A percentile compares a stretch with the other conserved stretches of the same genome.
phyloP scores from a whole-genome alignment of 2,113 vertebrate genomes.

The Stomatorhinus ivindoensis region DNA sequence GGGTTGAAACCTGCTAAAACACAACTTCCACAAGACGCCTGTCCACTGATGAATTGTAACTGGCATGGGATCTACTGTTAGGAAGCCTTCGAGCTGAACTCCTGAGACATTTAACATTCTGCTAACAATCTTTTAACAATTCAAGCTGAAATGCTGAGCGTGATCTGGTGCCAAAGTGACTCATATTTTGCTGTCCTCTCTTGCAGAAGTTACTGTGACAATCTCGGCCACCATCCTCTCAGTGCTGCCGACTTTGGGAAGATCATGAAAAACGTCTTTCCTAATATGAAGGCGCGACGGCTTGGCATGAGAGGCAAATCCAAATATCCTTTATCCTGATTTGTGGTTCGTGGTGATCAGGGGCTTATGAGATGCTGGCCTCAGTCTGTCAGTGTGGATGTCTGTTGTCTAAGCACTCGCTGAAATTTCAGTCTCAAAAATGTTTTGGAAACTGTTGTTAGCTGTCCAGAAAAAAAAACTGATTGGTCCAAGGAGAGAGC shows the following conservation, averaged over 20 bases:
- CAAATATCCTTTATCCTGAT: constrained; percentile 90
- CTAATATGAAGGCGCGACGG: constrained; percentile 98
- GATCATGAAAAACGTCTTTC: constrained; percentile 99
- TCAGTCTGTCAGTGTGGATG: not conserved
- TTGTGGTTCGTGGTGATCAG: not conserved
- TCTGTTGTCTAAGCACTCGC: not conserved
- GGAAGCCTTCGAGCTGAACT: not conserved
- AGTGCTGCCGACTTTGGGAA: constrained; percentile 99
- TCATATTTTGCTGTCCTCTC: not conserved
- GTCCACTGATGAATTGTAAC: not conserved
- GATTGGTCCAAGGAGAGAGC: not conserved
- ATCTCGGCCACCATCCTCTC: constrained; percentile 97
- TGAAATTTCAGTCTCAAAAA: not conserved
- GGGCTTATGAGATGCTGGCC: not conserved
- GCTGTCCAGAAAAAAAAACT: not conserved
- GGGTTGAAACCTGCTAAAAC: not conserved
- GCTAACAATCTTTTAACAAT: not conserved
- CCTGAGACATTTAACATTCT: not conserved
- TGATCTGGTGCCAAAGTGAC: not conserved
- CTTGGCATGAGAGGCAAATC: constrained; percentile 98
- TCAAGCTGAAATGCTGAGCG: not conserved
- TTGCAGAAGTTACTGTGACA: constrained; percentile 98
- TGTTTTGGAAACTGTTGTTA: not conserved
- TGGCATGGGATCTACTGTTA: not conserved
- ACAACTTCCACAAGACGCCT: not conserved